Conservation (phyloP, 2,113 vertebrate genomes). For the Dasyurus viverrinus region DNA sequence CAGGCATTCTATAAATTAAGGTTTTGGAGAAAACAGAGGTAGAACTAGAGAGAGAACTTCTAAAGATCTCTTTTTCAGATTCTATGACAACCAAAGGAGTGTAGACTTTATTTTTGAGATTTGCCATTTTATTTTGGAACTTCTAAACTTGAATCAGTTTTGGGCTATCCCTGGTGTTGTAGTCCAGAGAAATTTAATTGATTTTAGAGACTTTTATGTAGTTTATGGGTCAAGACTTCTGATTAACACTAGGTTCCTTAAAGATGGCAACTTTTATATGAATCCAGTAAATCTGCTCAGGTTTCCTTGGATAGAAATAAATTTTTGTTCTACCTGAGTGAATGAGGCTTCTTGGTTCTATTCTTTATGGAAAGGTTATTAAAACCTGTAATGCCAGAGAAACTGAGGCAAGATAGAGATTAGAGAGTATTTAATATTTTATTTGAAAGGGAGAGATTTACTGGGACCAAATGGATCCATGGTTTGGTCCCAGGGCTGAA, state of each 20-base stretch:
- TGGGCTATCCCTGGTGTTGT: not conserved
- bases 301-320: slow-evolving; percentile 11
- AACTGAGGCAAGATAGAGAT: too few species aligned
- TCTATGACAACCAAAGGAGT: slow-evolving; percentile 23
- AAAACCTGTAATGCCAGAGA: not conserved
- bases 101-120: slow-evolving; percentile 19
- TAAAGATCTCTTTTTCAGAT: slow-evolving; percentile 5
- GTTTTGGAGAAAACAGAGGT: not conserved
- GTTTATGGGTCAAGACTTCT: slow-evolving; percentile 30
- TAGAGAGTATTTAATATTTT: too few species aligned
- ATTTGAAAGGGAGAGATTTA: too few species aligned
- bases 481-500: too few species aligned
- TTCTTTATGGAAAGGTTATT: not conserved
- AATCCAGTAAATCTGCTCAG: not conserved
- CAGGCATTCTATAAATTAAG: not conserved
- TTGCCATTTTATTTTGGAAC: slow-evolving; percentile 22
- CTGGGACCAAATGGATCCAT: too few species aligned
- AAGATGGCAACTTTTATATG: slow-evolving; percentile 24
- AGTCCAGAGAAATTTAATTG: not conserved
- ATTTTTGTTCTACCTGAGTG: not conserved
- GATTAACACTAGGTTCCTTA: not conserved
- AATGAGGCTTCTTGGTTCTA: not conserved
- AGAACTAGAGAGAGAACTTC: not conserved
- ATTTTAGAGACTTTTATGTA: not conserved
- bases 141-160: not conserved